These are phyloP conservation scores for Meloidogyne hapla DNA, from an alignment of 1,140 invertebrate genomes.

Conservation along the genomic window DNA sequence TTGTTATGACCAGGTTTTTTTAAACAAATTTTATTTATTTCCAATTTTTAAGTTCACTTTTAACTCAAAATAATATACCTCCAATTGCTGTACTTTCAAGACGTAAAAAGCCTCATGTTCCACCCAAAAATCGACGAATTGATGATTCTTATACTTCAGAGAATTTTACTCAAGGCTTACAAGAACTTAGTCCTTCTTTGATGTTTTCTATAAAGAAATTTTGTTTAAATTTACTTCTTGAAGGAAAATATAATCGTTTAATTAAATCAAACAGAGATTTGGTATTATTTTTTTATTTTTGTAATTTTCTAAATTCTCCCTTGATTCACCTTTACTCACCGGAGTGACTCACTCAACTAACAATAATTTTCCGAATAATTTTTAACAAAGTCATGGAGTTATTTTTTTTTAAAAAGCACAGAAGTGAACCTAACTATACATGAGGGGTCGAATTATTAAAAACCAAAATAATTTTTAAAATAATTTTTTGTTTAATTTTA, in stretches of 20 bases:
- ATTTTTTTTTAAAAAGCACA: too few relatives aligned
- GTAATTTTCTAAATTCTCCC: too few relatives aligned
- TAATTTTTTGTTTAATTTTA: too few relatives aligned
- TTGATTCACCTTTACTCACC: too few relatives aligned
- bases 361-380: too few relatives aligned
- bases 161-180: slow-evolving; percentile 16
- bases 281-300: slow-evolving; percentile 26
- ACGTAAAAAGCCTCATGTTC: slow-evolving; percentile 17
- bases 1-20: slow-evolving; percentile 17
- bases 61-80: slow-evolving; percentile 15
- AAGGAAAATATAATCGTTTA: slow-evolving; percentile 32
- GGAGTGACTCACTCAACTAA: not conserved
- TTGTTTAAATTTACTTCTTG: slow-evolving; percentile 31
- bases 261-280: slow-evolving; percentile 39
- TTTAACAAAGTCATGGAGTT: too few relatives aligned
- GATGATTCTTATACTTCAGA: slow-evolving; percentile 27
- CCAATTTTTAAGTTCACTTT: not conserved
- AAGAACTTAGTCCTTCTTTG: slow-evolving; percentile 9
- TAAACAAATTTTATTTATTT: not conserved
- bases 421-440: too few relatives aligned
- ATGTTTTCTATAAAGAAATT: slow-evolving; percentile 30
- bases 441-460: too few relatives aligned
- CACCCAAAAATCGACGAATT: slow-evolving; percentile 10
- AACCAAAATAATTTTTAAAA: not conserved
- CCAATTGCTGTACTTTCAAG: slow-evolving; percentile 26